These are phyloP conservation scores for Eidolon dupreanum DNA, from an alignment of 2,797 vertebrate genomes.

Conservation along the genomic window DNA sequence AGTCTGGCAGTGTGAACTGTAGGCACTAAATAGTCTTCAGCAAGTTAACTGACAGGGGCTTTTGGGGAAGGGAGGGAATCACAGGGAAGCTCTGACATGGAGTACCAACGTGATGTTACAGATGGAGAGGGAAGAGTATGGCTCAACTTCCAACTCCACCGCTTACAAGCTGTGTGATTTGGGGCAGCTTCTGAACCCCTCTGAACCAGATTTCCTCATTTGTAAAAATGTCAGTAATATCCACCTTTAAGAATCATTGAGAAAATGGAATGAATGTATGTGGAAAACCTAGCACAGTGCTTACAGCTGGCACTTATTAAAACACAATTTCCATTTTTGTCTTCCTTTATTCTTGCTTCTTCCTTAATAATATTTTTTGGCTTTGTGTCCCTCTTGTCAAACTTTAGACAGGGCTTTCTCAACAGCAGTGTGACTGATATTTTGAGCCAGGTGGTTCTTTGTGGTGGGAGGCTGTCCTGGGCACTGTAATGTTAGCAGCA, in stretches of 20 bases:
- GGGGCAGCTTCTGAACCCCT: not conserved
- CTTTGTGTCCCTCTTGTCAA: not conserved
- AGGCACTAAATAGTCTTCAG: not conserved
- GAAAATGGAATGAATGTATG: not conserved
- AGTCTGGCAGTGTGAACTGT: not conserved
- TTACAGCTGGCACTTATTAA: constrained; percentile 9
- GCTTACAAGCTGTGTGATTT: not conserved
- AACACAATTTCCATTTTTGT: not conserved
- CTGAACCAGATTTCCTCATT: not conserved
- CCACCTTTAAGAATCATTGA: not conserved
- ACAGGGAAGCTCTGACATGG: not conserved
- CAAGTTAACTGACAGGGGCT: not conserved
- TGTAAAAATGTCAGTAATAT: not conserved
- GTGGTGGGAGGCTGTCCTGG: not conserved
- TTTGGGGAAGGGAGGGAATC: not conserved
- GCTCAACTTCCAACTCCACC: not conserved
- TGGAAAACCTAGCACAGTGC: not conserved
- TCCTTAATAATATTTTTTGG: not conserved
- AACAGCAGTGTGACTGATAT: not conserved
- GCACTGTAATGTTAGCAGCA: not conserved
- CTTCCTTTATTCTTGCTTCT: constrained; percentile 5
- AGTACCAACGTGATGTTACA: not conserved
- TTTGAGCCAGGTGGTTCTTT: not conserved
- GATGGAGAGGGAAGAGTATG: not conserved
- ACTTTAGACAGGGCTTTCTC: not conserved